Percentiles rank a stretch among this genome's conserved stretches.
phyloP scores from a whole-genome alignment of 2,797 vertebrate species.

The Mus spretus region DNA sequence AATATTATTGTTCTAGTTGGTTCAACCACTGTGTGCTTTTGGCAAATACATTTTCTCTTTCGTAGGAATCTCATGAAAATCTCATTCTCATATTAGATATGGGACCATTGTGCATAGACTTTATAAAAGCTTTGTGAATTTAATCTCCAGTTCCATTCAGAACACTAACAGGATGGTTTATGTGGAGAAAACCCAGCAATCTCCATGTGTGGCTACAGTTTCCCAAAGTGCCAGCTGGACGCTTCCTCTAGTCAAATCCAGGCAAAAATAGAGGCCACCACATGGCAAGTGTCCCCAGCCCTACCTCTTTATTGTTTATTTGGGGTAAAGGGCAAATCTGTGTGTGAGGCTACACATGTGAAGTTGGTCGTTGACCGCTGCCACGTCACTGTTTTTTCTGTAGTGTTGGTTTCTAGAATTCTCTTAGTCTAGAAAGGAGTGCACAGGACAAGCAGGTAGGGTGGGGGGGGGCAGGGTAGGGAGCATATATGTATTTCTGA shows the following conservation, averaged over 20 bases:
- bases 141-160: not conserved
- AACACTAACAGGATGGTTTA: not conserved
- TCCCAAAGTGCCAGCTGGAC: not conserved
- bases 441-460: not conserved
- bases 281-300: not conserved
- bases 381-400: not conserved
- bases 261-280: not conserved
- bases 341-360: not conserved
- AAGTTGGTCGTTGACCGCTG: not conserved
- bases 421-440: not conserved
- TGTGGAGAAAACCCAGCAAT: not conserved
- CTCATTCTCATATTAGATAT: not conserved
- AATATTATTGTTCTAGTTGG: not conserved
- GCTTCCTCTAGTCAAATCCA: not conserved
- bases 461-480: rapidly evolving
- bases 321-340: not conserved
- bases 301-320: not conserved
- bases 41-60: conserved; percentile 47
- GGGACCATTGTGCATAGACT: not conserved
- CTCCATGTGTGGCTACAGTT: not conserved
- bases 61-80: conserved; percentile 36
- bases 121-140: not conserved
- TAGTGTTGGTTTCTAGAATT: not conserved
- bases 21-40: conserved; percentile 21
- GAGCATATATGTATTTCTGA: not conserved